Evolutionary conservation across 2,888 invertebrate genomes (phyloP).

Genomic region (Lottia gigantea): DNA sequence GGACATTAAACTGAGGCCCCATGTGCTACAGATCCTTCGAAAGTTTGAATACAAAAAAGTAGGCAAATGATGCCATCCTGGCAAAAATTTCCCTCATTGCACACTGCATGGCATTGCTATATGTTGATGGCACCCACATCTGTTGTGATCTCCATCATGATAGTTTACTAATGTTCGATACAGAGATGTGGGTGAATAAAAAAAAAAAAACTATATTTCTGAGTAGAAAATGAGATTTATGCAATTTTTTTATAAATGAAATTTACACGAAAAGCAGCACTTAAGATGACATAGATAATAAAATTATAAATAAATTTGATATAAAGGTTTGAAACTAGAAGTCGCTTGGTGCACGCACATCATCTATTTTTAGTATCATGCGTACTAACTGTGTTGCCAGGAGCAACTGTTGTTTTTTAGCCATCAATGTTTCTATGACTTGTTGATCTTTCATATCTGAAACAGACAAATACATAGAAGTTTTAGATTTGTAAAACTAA

Average conservation of each 20-base stretch:
- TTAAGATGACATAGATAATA: not conserved
- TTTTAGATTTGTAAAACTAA: not conserved
- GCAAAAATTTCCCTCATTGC: too few relatives aligned
- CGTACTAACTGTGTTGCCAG: slow-evolving; percentile 97
- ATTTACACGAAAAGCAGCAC: slow-evolving; percentile 6
- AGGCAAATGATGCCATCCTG: too few relatives aligned
- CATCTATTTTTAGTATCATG: slow-evolving; percentile 99
- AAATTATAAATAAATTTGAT: slow-evolving; percentile 2
- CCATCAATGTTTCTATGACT: slow-evolving; percentile 95
- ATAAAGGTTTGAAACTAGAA: not conserved
- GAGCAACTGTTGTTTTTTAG: slow-evolving; percentile 96
- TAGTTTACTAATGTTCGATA: too few relatives aligned
- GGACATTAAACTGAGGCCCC: too few relatives aligned
- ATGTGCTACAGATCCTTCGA: too few relatives aligned
- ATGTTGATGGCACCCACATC: too few relatives aligned
- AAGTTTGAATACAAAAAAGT: too few relatives aligned
- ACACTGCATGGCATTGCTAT: too few relatives aligned
- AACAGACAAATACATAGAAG: slow-evolving; percentile 34
- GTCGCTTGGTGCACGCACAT: slow-evolving; percentile 76
- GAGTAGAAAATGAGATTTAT: too few relatives aligned
- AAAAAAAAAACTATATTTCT: too few relatives aligned
- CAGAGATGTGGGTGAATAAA: too few relatives aligned
- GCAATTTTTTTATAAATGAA: not conserved
- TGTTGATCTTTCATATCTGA: slow-evolving; percentile 93
- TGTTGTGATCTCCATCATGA: too few relatives aligned